Evolutionary conservation across 2,888 invertebrate species (phyloP).

Genomic region (Orthonevra nobilis): DNA sequence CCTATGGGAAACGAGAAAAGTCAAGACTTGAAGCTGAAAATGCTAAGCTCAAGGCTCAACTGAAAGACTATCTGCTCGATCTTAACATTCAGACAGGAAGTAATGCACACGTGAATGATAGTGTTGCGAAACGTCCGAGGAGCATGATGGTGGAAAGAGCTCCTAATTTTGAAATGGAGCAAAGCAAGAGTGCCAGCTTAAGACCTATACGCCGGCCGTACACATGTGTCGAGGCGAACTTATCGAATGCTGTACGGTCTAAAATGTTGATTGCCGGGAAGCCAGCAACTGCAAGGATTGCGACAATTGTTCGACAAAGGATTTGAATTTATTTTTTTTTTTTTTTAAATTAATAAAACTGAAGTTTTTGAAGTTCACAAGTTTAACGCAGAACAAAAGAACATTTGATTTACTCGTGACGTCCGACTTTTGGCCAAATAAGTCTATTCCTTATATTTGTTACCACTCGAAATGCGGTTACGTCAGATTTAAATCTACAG

Average conservation of each 20-base stretch:
- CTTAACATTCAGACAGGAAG: slow-evolving; percentile 81
- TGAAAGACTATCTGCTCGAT: slow-evolving; percentile 84
- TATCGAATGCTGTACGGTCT: slow-evolving; percentile 82
- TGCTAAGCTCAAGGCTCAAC: slow-evolving; percentile 82
- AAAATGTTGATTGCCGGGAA: slow-evolving; percentile 73
- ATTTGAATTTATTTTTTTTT: too few relatives aligned
- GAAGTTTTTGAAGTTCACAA: too few relatives aligned
- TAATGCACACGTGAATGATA: slow-evolving; percentile 76
- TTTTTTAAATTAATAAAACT: too few relatives aligned
- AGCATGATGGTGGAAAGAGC: slow-evolving; percentile 79
- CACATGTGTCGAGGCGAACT: slow-evolving; percentile 83
- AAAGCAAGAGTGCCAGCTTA: slow-evolving; percentile 71
- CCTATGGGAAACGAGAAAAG: slow-evolving; percentile 80
- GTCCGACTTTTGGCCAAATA: too few relatives aligned
- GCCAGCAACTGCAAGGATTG: slow-evolving; percentile 74
- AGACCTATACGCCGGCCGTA: slow-evolving; percentile 79
- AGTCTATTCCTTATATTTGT: too few relatives aligned
- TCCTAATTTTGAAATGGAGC: slow-evolving; percentile 74
- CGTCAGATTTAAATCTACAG: too few relatives aligned
- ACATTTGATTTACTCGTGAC: too few relatives aligned
- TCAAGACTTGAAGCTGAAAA: slow-evolving; percentile 82
- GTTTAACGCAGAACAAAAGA: too few relatives aligned
- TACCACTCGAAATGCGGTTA: too few relatives aligned
- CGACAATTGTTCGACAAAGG: slow-evolving; percentile 60
- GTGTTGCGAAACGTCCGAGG: slow-evolving; percentile 76